phyloP scores from a whole-genome alignment of 2,113 vertebrate species.

The Monarcha castaneiventris region DNA sequence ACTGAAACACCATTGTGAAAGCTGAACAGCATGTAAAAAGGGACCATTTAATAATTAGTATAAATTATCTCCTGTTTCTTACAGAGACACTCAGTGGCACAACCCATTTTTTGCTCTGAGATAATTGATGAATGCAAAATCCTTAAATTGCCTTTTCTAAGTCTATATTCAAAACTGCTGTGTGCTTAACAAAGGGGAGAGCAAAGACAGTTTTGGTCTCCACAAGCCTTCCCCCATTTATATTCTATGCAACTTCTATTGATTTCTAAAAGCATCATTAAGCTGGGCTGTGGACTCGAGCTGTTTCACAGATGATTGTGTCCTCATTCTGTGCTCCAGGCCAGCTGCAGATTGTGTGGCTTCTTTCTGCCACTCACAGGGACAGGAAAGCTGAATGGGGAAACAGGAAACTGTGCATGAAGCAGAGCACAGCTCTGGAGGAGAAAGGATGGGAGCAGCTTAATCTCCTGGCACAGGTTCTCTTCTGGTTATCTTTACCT shows the following conservation, averaged over 20 bases:
- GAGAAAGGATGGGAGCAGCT: not conserved
- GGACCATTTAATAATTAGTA: not conserved
- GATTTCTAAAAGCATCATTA: not conserved
- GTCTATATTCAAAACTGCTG: not conserved
- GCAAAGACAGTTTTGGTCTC: not conserved
- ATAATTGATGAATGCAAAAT: not conserved
- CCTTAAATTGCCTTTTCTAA: not conserved
- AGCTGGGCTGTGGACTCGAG: not conserved
- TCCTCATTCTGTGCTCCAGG: not conserved
- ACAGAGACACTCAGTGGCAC: not conserved
- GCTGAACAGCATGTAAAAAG: not conserved
- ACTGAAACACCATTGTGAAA: not conserved
- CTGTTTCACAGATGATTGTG: not conserved
- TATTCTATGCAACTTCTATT: not conserved
- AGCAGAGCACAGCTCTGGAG: not conserved
- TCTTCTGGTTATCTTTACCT: not conserved
- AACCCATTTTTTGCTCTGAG: not conserved
- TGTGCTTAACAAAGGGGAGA: not conserved
- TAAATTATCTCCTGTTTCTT: not conserved
- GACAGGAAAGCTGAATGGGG: not conserved
- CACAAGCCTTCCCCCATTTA: not conserved
- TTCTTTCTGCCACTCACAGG: not conserved
- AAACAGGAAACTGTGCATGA: rapidly evolving
- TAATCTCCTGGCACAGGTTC: not conserved
- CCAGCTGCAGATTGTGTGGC: not conserved